phyloP scores from a whole-genome alignment of 2,888 invertebrate genomes.

The Craniophora ligustri region DNA sequence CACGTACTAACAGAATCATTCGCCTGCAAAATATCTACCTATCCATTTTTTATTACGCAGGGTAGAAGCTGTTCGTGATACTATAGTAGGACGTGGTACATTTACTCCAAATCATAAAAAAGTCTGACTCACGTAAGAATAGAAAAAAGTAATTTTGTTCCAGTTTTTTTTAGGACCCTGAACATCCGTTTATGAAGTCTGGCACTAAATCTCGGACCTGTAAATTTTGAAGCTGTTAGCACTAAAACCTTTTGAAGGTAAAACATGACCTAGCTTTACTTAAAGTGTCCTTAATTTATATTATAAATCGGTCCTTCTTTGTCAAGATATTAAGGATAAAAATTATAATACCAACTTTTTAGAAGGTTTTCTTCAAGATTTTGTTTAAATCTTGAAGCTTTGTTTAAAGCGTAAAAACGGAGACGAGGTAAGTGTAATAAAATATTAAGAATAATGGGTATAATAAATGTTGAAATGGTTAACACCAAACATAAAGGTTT shows the following conservation, averaged over 20 bases:
- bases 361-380: neutral
- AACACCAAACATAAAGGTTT: slow-evolving; percentile 9
- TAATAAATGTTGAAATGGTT: slow-evolving; percentile 1
- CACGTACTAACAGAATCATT: slow-evolving; percentile 42
- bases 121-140: neutral
- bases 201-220: too few relatives aligned
- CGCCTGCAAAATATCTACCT: slow-evolving; percentile 23
- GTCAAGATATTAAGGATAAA: too few relatives aligned
- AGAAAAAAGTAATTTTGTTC: too few relatives aligned
- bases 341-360: neutral
- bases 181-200: too few relatives aligned
- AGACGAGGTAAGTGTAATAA: neutral
- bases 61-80: slow-evolving; percentile 14
- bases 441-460: slow-evolving; percentile 3
- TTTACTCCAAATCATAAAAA: slow-evolving; percentile 21
- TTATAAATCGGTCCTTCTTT: too few relatives aligned
- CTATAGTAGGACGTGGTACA: slow-evolving; percentile 15
- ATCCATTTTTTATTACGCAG: slow-evolving; percentile 30
- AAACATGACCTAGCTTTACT: too few relatives aligned
- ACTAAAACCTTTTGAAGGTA: too few relatives aligned
- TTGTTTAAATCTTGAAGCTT: too few relatives aligned
- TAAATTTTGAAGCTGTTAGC: too few relatives aligned
- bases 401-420: neutral
- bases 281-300: too few relatives aligned
- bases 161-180: too few relatives aligned